Base-by-base conservation (phyloP, 2,888 invertebrate species). In the Mechanitis mazaeus region DNA sequence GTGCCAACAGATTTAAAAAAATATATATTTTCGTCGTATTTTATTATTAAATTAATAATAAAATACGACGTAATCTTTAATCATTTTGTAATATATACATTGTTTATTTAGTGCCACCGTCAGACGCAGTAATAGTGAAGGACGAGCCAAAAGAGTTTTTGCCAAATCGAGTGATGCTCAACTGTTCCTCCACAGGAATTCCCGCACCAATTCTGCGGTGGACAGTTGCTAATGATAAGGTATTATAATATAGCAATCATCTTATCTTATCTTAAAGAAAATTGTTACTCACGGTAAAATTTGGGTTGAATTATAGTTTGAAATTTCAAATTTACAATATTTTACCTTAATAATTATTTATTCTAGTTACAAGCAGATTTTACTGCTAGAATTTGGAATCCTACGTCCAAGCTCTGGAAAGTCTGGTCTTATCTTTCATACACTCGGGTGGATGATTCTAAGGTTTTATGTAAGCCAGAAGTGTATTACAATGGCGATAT, bases 341-440 rank as follows among this genome's bases (percentile, higher is more conserved):
- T 3, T 35, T 47, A 33, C 4, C 5, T 20, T 38, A 42, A 12
- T 20, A 1, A 1, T 33, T 45, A 28, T 33, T 46, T 3, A 55
- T 63, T 45, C 0, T 70, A 86, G 87, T 73, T 83, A 3, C 79
- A 80, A 28, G 75, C 75, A 2, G 80, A 82, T 63, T 88, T 87
- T 70, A 72, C 77, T 1, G 73, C 75, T 1, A 73, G 75, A 0
- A 20, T 56, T 0, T 89, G 88, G 88, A 85, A 85, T 63, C 66
- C 67, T 1, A 79, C 81, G 0, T 79, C 83, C 1, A 88, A 86
- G 59, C 71, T 87, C 0, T 87, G 83, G 84, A 71, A 83, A n/a
- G 76, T 75, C 0, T 88, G 88, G 88, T 85, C 88, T n/a, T 71
- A 58, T 47, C 59, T 75, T 9, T 42, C 72, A 61, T 65, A 77